phyloP scores from a whole-genome alignment of 2,797 vertebrate species.

The Picus viridis region DNA sequence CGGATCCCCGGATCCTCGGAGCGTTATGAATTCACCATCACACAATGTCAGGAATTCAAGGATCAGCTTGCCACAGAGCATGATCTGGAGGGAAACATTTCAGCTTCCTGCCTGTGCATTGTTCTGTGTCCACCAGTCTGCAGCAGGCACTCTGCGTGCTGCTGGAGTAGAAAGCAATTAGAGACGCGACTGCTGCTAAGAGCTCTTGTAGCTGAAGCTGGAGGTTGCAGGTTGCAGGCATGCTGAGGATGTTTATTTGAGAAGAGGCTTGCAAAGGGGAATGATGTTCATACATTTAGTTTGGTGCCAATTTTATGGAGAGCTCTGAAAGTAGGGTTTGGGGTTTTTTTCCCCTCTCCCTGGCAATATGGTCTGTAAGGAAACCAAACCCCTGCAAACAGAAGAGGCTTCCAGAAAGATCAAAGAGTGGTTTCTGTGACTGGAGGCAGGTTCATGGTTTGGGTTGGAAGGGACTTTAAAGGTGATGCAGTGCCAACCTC shows the following conservation, averaged over 20 bases:
- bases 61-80: not conserved
- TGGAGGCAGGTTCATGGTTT: not conserved
- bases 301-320: not conserved
- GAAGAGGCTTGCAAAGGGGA: not conserved
- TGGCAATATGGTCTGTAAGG: not conserved
- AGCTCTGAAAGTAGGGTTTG: not conserved
- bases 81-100: not conserved
- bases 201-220: not conserved
- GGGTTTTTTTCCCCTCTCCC: too few relatives aligned
- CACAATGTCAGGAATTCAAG: not conserved
- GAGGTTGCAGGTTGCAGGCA: not conserved
- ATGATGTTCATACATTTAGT: not conserved
- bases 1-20: not conserved
- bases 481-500: too few relatives aligned
- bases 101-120: not conserved
- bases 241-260: conserved; percentile 40
- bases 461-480: too few relatives aligned
- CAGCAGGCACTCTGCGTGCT: not conserved
- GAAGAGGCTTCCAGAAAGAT: not conserved
- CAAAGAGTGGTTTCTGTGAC: not conserved
- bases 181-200: conserved; percentile 26
- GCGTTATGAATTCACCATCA: not conserved
- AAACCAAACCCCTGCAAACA: not conserved
- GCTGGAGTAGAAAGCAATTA: conserved; percentile 47
- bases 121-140: not conserved